Conservation (phyloP, 92 coral and sea anemone species). For the Galaxea fascicularis region DNA sequence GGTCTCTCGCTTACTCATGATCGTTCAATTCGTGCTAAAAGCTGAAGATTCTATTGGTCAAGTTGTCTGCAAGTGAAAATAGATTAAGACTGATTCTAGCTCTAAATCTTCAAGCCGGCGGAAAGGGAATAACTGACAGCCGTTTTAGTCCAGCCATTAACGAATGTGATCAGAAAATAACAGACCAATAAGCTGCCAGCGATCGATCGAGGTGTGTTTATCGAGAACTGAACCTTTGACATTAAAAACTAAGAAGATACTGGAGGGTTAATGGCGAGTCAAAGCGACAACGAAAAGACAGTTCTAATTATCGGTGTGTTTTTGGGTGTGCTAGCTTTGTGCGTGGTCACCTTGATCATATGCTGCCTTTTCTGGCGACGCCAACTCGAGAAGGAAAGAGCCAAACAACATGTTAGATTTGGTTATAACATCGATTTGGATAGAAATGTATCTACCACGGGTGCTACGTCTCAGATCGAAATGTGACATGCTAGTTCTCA, state of each 20-base stretch:
- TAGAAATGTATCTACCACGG: conserved; percentile 65
- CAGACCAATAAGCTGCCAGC: neutral
- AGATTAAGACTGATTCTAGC: neutral
- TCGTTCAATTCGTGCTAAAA: neutral
- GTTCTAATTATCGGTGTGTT: conserved; percentile 87
- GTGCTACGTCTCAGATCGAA: conserved; percentile 49
- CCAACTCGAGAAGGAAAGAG: conserved; percentile 69
- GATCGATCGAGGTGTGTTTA: neutral
- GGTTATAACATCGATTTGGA: conserved; percentile 60
- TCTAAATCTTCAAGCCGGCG: neutral
- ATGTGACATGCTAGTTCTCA: neutral
- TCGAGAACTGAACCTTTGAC: neutral
- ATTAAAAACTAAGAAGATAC: neutral
- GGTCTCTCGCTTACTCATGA: neutral
- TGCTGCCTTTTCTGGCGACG: conserved; percentile 87
- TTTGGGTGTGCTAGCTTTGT: conserved; percentile 76
- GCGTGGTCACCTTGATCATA: conserved; percentile 59
- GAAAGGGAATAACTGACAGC: neutral
- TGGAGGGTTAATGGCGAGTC: conserved; percentile 12
- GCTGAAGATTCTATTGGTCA: neutral
- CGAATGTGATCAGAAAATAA: no score
- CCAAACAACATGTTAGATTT: conserved; percentile 39
- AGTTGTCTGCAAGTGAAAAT: neutral
- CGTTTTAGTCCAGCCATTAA: neutral
- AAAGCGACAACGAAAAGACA: conserved; percentile 15